Percentiles rank a stretch among this genome's conserved stretches.
These are phyloP conservation scores for Cydia amplana DNA, from an alignment of 1,140 invertebrate species.

Conservation along the genomic window DNA sequence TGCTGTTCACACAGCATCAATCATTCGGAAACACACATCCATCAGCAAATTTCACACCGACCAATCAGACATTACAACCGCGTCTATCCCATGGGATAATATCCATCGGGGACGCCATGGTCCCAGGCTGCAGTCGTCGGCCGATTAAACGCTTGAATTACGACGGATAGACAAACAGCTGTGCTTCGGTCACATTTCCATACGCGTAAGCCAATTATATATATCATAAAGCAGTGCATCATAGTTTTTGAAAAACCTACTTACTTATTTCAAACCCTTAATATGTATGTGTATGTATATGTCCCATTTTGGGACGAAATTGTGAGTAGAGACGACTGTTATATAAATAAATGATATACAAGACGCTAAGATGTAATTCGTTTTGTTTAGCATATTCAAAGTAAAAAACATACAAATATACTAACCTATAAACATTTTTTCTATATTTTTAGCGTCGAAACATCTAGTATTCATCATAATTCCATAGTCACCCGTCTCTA, in stretches of 20 bases:
- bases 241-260: neutral
- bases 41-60: conserved; percentile 23
- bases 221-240: neutral
- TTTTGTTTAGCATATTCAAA: too few relatives aligned
- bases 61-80: conserved; percentile 26
- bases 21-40: conserved; percentile 11
- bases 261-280: neutral
- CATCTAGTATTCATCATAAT: neutral
- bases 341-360: too few relatives aligned
- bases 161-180: conserved; percentile 54
- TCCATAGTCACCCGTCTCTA: neutral
- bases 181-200: conserved; percentile 63
- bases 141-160: conserved; percentile 60
- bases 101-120: neutral
- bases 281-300: too few relatives aligned
- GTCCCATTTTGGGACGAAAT: too few relatives aligned
- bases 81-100: conserved; percentile 11
- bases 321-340: too few relatives aligned
- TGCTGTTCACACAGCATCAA: conserved; percentile 3
- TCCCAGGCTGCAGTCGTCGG: conserved; percentile 37
- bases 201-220: conserved; percentile 38
- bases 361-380: too few relatives aligned
- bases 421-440: too few relatives aligned
- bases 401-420: too few relatives aligned
- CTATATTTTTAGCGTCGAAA: too few relatives aligned